Evolutionary conservation across 2,797 vertebrate species (phyloP).

Genomic region (Malacoctenus gilli): DNA sequence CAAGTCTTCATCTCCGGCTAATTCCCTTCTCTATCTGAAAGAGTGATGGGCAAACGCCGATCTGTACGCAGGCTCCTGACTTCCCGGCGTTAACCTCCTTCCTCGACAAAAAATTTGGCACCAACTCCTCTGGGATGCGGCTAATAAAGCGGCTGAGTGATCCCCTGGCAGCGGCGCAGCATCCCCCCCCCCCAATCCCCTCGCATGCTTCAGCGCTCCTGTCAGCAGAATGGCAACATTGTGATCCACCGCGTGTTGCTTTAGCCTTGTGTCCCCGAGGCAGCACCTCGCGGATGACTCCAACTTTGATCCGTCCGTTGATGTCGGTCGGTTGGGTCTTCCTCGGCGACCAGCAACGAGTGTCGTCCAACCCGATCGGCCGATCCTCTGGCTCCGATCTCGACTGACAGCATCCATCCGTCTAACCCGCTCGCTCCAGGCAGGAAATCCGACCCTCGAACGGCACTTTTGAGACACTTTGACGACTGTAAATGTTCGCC

Average conservation of each 20-base stretch:
- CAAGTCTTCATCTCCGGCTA: slow-evolving; percentile 10
- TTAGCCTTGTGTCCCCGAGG: slow-evolving; percentile 17
- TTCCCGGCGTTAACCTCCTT: slow-evolving; percentile 22
- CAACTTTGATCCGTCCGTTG: too few species aligned
- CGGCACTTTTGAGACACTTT: slow-evolving; percentile 14
- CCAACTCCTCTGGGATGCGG: slow-evolving; percentile 28
- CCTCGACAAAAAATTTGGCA: slow-evolving; percentile 37
- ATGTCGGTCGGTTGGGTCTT: too few species aligned
- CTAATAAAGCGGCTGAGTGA: slow-evolving; percentile 44
- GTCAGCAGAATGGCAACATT: not conserved
- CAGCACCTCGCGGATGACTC: too few species aligned
- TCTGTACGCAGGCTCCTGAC: slow-evolving; percentile 25
- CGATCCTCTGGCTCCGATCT: slow-evolving; percentile 30
- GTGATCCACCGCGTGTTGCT: slow-evolving; percentile 7
- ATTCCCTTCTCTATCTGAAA: slow-evolving; percentile 35
- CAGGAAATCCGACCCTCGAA: slow-evolving; percentile 28
- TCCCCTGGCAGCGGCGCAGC: slow-evolving; percentile 33
- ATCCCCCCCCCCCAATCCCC: slow-evolving; percentile 19
- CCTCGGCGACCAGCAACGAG: too few species aligned
- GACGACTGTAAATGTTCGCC: slow-evolving; percentile 15
- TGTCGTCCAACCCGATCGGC: too few species aligned
- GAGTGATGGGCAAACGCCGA: slow-evolving; percentile 34
- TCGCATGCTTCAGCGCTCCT: slow-evolving; percentile 40
- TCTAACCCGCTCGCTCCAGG: slow-evolving; percentile 17
- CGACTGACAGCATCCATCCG: slow-evolving; percentile 41